These are phyloP conservation scores for Pangasius larnaudii DNA, from an alignment of 2,797 vertebrate species.

Conservation along the genomic window DNA sequence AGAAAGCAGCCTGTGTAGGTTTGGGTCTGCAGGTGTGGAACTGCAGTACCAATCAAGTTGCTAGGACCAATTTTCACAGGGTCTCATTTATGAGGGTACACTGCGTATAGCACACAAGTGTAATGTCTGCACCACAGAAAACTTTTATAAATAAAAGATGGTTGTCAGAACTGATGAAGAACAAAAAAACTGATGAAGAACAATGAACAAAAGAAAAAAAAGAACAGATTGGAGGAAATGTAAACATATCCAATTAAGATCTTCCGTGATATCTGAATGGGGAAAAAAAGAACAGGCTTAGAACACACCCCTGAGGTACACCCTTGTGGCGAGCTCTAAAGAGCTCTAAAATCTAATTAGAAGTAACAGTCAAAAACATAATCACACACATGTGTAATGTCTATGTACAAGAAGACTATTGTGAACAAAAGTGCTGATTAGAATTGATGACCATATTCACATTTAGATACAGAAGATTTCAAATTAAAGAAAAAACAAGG, in stretches of 20 bases:
- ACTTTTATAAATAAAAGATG: background rate
- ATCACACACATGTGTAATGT: background rate
- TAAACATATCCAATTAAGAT: background rate
- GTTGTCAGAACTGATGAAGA: background rate
- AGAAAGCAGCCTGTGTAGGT: background rate
- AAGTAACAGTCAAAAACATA: too few species aligned
- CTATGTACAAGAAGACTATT: background rate
- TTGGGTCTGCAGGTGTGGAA: background rate
- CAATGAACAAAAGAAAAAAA: background rate
- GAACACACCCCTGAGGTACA: constrained; percentile 14
- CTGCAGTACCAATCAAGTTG: background rate
- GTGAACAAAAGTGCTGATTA: background rate
- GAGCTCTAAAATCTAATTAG: constrained; percentile 13
- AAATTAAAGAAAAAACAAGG: background rate
- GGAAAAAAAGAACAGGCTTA: constrained; percentile 1
- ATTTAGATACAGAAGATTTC: background rate
- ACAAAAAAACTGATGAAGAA: background rate
- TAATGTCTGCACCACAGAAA: background rate
- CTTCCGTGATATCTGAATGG: background rate
- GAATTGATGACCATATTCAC: background rate
- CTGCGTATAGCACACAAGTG: background rate
- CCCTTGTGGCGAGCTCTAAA: background rate
- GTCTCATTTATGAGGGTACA: background rate
- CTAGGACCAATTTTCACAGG: background rate
- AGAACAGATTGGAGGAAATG: background rate